Evolutionary conservation across 2,113 vertebrate genomes (phyloP).

Genomic region (Ictidomys tridecemlineatus): DNA sequence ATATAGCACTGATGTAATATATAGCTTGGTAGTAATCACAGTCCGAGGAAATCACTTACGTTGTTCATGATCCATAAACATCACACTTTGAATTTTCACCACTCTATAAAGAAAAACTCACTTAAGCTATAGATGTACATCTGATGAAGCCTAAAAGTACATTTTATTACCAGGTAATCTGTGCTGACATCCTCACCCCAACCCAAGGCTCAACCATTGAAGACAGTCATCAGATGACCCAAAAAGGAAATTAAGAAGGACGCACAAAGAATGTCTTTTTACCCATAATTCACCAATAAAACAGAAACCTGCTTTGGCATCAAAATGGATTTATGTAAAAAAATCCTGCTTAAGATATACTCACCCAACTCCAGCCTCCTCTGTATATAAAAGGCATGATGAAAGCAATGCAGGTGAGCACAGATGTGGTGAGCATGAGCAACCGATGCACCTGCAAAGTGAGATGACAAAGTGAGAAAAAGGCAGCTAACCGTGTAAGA

Average conservation of each 20-base stretch:
- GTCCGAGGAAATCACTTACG: not conserved
- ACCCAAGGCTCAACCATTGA: not conserved
- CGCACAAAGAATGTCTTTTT: not conserved
- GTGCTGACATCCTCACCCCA: not conserved
- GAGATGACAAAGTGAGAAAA: not conserved
- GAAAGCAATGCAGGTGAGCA: conserved; percentile 90
- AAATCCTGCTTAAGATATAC: conserved; percentile 5
- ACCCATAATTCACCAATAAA: not conserved
- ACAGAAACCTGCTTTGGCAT: not conserved
- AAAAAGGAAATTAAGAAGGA: not conserved
- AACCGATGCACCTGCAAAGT: conserved; percentile 89
- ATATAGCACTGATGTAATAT: not conserved
- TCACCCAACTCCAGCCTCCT: conserved; percentile 92
- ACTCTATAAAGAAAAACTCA: not conserved
- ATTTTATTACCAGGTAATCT: not conserved
- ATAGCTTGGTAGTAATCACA: not conserved
- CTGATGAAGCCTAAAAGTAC: not conserved
- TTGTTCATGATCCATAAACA: not conserved
- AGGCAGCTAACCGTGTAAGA: fast-evolving
- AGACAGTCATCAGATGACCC: not conserved
- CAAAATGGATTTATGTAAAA: not conserved
- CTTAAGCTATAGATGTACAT: not conserved
- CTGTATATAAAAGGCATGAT: conserved; percentile 92
- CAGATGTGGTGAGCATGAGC: conserved; percentile 91
- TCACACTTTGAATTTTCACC: not conserved